phyloP scores from a whole-genome alignment of 2,888 invertebrate genomes.

The Andrena bicolor region DNA sequence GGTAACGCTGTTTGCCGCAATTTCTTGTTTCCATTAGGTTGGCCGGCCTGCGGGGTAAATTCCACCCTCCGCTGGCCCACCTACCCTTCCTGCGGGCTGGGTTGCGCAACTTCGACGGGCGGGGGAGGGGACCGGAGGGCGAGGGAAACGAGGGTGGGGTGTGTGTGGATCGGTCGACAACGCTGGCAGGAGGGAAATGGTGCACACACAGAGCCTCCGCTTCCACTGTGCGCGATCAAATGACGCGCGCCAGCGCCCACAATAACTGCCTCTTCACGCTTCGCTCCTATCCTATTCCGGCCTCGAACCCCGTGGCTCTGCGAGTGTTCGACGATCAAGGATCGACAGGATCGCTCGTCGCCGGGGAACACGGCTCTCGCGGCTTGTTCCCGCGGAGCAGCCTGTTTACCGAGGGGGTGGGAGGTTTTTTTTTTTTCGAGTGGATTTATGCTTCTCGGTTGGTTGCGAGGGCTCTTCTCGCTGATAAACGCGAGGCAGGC shows the following conservation, averaged over 20 bases:
- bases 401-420: background rate
- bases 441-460: background rate
- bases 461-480: background rate
- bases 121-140: conserved; percentile 5
- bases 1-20: conserved; percentile 84
- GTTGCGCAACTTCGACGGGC: conserved; percentile 72
- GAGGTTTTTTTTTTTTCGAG: background rate
- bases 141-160: conserved; percentile 64
- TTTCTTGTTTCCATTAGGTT: conserved; percentile 85
- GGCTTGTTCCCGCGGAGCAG: background rate
- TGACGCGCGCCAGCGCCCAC: conserved; percentile 84
- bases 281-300: conserved; percentile 74
- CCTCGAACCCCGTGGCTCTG: conserved; percentile 19
- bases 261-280: conserved; percentile 82
- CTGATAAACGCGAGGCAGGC: no score
- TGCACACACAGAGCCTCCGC: conserved; percentile 77
- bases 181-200: conserved; percentile 74
- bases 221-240: conserved; percentile 81
- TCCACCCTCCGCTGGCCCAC: conserved; percentile 71
- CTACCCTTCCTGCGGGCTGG: conserved; percentile 63
- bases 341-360: conserved; percentile 36
- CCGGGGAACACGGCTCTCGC: conserved; percentile 8
- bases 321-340: conserved; percentile 43
- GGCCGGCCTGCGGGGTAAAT: conserved; percentile 83
- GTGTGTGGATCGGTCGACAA: conserved; percentile 41